Base-by-base conservation (phyloP, 2,113 vertebrate genomes). In the Lepisosteus oculatus region DNA sequence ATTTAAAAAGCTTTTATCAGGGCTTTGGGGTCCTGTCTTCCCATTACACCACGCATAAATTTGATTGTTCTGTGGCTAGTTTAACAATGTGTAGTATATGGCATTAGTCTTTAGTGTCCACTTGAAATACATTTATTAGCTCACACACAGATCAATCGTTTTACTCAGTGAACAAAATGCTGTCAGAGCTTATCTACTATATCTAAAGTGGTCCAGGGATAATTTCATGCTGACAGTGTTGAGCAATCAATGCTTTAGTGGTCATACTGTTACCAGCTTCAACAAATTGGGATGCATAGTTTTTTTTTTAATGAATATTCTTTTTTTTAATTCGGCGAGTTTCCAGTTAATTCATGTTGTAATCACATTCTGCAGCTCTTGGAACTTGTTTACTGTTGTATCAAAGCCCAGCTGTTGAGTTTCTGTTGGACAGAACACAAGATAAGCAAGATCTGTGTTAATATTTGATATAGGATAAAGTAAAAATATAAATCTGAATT, bases 71-170 rank as follows among this genome's bases (percentile, higher is more conserved):
- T 59, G 14, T 13, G 5, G 12, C 57, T n/a, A 59, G 4, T 59
- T 59, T 59, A 59, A 59, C 57, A n/a, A 59, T 55, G 55, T 55
- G 8, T 55, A 55, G 8, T 55, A 55, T 55, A 13, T 55, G 6
- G 55, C 55, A 55, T 55, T 59, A 59, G n/a, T 59, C 57, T 59
- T 59, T 59, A n/a, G 57, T 13, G 57, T 59, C 57, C 57, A 59
- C 57, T 59, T 59, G 13, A 59, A 15, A 59, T 59, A 15, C 57
- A 59, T 15, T 59, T 59, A n/a, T 59, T 59, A 59, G 14, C 5
- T 59, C n/a, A 5, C 2, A 59, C n/a, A 59, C 9, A 59, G 57
- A 59, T 59, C 57, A 59, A 59, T 59, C 13, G 57, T 59, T 59
- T 59, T 59, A 13, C 12, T 59, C 4, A 59, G 9, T 59, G 5